A percentile compares a stretch with the other conserved stretches of the same genome.
Conservation (phyloP, 2,797 vertebrate genomes). For the Sebastes cheni region DNA sequence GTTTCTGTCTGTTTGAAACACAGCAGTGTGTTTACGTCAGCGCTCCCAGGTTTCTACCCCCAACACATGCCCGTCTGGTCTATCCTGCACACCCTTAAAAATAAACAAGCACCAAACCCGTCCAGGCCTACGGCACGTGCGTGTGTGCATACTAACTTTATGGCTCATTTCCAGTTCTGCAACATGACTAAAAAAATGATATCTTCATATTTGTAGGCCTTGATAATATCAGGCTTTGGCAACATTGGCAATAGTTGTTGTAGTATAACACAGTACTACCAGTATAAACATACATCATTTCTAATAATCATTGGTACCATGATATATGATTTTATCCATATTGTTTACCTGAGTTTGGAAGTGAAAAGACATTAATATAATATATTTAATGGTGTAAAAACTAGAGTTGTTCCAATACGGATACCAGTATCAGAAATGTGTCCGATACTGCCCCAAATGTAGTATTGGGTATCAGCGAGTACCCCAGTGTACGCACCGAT, state of each 20-base stretch:
- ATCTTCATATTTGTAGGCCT: background rate
- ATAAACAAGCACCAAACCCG: background rate
- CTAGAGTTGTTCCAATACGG: no score
- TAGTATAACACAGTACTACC: background rate
- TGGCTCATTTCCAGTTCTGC: conserved; percentile 14
- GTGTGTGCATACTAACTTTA: background rate
- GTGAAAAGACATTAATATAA: background rate
- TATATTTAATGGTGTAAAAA: background rate
- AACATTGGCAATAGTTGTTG: background rate
- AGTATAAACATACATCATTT: background rate
- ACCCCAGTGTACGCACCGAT: no score
- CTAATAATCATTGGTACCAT: background rate
- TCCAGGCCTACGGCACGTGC: background rate
- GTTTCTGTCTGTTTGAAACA: conserved; percentile 25
- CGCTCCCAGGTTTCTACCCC: conserved; percentile 1
- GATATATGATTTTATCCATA: background rate
- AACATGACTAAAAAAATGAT: background rate
- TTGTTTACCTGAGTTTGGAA: background rate
- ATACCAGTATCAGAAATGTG: no score
- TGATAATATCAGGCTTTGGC: background rate
- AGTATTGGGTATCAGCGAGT: no score
- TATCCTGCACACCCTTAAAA: background rate
- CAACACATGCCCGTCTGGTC: background rate
- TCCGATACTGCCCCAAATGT: no score
- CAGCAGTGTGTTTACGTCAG: background rate